Evolutionary conservation across 2,888 invertebrate genomes (phyloP).

Genomic region (Scotopteryx bipunctaria): DNA sequence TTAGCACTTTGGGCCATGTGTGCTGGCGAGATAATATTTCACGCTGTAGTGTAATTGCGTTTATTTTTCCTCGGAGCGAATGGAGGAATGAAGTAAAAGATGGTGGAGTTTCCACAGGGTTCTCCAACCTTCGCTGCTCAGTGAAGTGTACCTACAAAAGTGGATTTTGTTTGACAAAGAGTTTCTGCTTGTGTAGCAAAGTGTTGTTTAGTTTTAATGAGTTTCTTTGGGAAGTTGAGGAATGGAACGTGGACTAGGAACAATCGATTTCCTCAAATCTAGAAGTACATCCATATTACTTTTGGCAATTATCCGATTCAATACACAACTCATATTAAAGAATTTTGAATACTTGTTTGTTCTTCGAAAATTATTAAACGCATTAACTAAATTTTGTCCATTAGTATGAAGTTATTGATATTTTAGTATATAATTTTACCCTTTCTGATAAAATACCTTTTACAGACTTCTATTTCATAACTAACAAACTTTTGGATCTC

Average conservation of each 20-base stretch:
- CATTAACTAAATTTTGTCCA: too few relatives aligned
- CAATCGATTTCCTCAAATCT: neutral
- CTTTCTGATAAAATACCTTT: neutral
- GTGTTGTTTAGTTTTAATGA: constrained; percentile 21
- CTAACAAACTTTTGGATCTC: constrained; percentile 28
- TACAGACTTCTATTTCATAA: constrained; percentile 20
- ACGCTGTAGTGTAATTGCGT: constrained; percentile 37
- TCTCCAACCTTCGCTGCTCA: constrained; percentile 15
- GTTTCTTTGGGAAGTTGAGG: constrained; percentile 12
- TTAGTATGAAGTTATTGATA: neutral
- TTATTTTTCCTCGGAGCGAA: constrained; percentile 33
- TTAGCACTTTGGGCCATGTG: constrained; percentile 42
- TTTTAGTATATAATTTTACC: neutral
- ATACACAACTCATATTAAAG: too few relatives aligned
- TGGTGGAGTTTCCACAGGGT: constrained; percentile 18
- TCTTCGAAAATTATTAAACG: too few relatives aligned
- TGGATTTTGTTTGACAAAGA: constrained; percentile 24
- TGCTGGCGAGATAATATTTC: constrained; percentile 40
- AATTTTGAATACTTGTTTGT: too few relatives aligned
- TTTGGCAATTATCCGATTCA: too few relatives aligned
- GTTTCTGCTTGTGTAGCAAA: constrained; percentile 17
- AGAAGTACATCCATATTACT: neutral
- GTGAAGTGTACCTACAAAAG: constrained; percentile 11
- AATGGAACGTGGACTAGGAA: neutral
- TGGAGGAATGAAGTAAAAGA: constrained; percentile 22